These are phyloP conservation scores for Scomber colias DNA, from an alignment of 2,113 vertebrate genomes.

Conservation along the genomic window DNA sequence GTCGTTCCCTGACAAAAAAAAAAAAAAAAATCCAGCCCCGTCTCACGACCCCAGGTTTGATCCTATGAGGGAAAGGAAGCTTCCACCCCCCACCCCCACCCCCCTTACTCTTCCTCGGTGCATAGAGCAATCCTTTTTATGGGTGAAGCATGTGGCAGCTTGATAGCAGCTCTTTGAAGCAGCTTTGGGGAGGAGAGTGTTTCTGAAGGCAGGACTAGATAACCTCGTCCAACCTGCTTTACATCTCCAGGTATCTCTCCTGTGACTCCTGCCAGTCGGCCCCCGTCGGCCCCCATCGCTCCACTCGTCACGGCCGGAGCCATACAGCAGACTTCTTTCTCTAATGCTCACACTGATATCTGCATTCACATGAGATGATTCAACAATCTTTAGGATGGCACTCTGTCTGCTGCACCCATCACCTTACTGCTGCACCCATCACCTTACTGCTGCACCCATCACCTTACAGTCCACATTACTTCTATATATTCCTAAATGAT, in stretches of 20 bases:
- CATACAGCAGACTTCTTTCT: conserved; percentile 4
- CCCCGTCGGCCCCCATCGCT: neutral
- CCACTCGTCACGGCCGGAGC: conserved; percentile 13
- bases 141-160: conserved; percentile 28
- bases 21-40: conserved; percentile 39
- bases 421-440: too few relatives aligned
- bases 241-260: conserved; percentile 37
- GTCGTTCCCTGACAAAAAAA: conserved; percentile 37
- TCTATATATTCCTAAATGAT: too few relatives aligned
- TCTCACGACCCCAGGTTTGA: conserved; percentile 54
- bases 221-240: conserved; percentile 56
- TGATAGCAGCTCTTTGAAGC: conserved; percentile 71
- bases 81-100: neutral
- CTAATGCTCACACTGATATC: neutral
- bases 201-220: conserved; percentile 59
- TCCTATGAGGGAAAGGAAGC: conserved; percentile 37
- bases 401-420: neutral
- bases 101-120: conserved; percentile 13
- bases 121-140: conserved; percentile 58
- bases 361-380: conserved; percentile 25
- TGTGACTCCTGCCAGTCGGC: conserved; percentile 14
- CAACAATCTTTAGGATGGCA: neutral
- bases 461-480: neutral
- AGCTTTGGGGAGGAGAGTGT: conserved; percentile 44
- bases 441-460: neutral